phyloP scores from a whole-genome alignment of 2,797 vertebrate genomes.

The Gadopsis marmoratus region DNA sequence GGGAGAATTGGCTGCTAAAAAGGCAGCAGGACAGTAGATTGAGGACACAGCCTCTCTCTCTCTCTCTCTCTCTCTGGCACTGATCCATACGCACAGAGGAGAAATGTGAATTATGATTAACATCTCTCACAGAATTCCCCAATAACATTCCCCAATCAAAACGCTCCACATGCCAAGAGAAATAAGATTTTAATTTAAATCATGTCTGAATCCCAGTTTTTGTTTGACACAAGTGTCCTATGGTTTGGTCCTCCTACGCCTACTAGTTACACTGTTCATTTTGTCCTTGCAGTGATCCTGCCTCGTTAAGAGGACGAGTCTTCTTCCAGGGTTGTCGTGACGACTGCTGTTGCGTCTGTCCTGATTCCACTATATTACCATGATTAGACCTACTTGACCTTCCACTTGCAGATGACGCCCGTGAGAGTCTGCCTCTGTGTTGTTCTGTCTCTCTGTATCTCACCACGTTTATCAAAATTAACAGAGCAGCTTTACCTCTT shows the following conservation, averaged over 20 bases:
- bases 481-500: not conserved
- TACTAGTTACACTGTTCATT: slow-evolving; percentile 47
- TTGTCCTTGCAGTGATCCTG: slow-evolving; percentile 32
- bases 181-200: slow-evolving; percentile 43
- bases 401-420: slow-evolving; percentile 63
- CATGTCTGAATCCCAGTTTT: slow-evolving; percentile 33
- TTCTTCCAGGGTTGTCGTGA: slow-evolving; percentile 23
- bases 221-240: slow-evolving; percentile 28
- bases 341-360: slow-evolving; percentile 32
- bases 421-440: slow-evolving; percentile 38
- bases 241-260: not conserved
- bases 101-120: slow-evolving; percentile 73
- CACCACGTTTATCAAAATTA: slow-evolving; percentile 46
- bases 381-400: slow-evolving; percentile 74
- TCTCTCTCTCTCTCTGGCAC: slow-evolving; percentile 47
- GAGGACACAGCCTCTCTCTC: slow-evolving; percentile 35
- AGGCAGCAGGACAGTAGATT: slow-evolving; percentile 52
- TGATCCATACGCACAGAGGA: slow-evolving; percentile 46
- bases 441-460: slow-evolving; percentile 51
- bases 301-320: slow-evolving; percentile 28
- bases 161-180: slow-evolving; percentile 42
- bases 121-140: slow-evolving; percentile 61
- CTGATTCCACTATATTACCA: slow-evolving; percentile 44
- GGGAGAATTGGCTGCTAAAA: slow-evolving; percentile 56
- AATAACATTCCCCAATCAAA: slow-evolving; percentile 62